A percentile compares a stretch with the other conserved stretches of the same genome.
Evolutionary conservation across 2,797 vertebrate genomes (phyloP).

Genomic region (Gymnothorax reevesii): DNA sequence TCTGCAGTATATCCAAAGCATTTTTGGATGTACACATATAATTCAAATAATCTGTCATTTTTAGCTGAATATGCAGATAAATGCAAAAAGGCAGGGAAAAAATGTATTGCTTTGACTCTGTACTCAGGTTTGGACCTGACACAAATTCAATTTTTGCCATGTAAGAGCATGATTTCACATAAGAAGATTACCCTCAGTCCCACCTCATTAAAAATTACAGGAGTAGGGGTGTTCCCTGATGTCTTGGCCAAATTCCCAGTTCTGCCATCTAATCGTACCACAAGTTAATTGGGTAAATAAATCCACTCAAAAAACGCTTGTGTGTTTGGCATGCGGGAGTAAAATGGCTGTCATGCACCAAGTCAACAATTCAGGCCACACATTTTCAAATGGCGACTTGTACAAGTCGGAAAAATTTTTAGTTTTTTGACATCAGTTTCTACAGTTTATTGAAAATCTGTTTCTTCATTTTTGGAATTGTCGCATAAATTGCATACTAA

Average conservation of each 20-base stretch:
- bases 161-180: not conserved
- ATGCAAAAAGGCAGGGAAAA: not conserved
- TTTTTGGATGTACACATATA: not conserved
- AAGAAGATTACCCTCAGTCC: not conserved
- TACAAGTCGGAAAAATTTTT: not conserved
- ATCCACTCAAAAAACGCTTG: not conserved
- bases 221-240: not conserved
- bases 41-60: not conserved
- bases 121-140: not conserved
- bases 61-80: not conserved
- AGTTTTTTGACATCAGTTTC: not conserved
- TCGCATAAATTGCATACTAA: conserved; percentile 50
- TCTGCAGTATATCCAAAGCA: not conserved
- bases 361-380: not conserved
- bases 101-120: not conserved
- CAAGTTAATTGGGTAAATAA: not conserved
- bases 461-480: not conserved
- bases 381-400: not conserved
- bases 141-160: not conserved
- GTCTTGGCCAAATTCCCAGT: not conserved
- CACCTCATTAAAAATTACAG: not conserved
- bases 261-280: not conserved
- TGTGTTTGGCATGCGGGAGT: not conserved
- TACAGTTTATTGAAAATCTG: not conserved
- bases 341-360: not conserved